Conservation (phyloP, 2,888 invertebrate species). For the Thelaira solivaga region DNA sequence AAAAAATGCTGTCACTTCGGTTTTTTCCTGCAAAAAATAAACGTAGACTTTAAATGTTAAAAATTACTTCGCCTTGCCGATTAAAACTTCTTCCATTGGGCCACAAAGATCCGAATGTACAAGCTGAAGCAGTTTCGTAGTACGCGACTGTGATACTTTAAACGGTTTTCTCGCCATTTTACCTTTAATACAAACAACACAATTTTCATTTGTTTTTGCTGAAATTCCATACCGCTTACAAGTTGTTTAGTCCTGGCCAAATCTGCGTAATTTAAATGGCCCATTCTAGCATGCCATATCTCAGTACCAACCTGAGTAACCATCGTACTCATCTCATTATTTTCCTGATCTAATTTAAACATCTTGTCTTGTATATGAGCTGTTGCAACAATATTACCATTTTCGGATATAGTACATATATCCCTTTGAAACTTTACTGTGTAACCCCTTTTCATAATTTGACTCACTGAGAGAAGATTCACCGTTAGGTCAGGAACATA, state of each 20-base stretch:
- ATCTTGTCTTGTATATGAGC: not conserved
- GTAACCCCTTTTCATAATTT: constrained; percentile 14
- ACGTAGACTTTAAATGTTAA: no score
- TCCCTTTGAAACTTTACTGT: not conserved
- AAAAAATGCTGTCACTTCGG: not conserved
- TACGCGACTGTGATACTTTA: not conserved
- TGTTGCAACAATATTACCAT: not conserved
- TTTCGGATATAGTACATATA: constrained; percentile 8
- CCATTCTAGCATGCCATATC: not conserved
- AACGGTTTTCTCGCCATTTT: constrained; percentile 5
- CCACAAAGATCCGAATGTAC: constrained; percentile 73
- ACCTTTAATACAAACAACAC: not conserved
- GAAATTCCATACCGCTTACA: not conserved
- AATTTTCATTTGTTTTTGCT: not conserved
- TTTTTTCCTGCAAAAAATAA: constrained; percentile 12
- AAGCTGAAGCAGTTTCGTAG: constrained; percentile 8
- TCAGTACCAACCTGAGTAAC: no score
- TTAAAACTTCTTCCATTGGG: constrained; percentile 70
- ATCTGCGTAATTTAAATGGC: not conserved
- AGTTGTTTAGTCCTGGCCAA: not conserved
- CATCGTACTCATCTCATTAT: not conserved
- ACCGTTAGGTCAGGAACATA: constrained; percentile 7
- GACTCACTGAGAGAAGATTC: constrained; percentile 26
- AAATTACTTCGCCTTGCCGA: constrained; percentile 67
- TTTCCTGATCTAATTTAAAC: not conserved